Conservation (phyloP, 2,113 vertebrate genomes). For the Terrapene triunguis region DNA sequence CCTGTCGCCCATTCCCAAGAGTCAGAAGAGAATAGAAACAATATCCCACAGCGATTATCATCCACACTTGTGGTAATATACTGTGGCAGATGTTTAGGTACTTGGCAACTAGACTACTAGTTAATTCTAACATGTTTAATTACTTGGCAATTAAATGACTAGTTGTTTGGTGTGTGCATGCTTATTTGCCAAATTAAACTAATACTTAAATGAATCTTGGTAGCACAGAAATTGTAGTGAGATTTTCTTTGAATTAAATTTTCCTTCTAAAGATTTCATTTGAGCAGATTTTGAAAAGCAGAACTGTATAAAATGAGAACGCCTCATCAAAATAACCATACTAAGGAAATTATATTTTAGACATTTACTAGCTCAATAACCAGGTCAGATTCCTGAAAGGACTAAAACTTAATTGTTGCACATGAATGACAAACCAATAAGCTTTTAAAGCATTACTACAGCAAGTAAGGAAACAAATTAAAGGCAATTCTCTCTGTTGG, state of each 20-base stretch:
- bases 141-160: neutral
- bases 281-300: conserved; percentile 2
- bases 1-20: too few relatives aligned
- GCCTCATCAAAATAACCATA: conserved; percentile 66
- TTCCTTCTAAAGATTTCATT: neutral
- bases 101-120: neutral
- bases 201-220: neutral
- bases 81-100: neutral
- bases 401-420: conserved; percentile 57
- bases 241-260: neutral
- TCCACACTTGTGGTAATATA: neutral
- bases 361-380: conserved; percentile 61
- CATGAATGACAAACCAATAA: conserved; percentile 75
- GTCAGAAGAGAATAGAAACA: neutral
- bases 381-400: conserved; percentile 71
- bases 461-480: conserved; percentile 41
- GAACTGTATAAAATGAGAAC: conserved; percentile 56
- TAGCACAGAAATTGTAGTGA: neutral
- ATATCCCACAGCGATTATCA: neutral
- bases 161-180: neutral
- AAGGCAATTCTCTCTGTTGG: conserved; percentile 25
- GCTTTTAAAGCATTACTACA: conserved; percentile 63
- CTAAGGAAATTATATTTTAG: conserved; percentile 29
- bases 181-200: neutral
- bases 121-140: neutral